phyloP scores from a whole-genome alignment of 2,888 invertebrate genomes.

The Hypsopygia costalis region DNA sequence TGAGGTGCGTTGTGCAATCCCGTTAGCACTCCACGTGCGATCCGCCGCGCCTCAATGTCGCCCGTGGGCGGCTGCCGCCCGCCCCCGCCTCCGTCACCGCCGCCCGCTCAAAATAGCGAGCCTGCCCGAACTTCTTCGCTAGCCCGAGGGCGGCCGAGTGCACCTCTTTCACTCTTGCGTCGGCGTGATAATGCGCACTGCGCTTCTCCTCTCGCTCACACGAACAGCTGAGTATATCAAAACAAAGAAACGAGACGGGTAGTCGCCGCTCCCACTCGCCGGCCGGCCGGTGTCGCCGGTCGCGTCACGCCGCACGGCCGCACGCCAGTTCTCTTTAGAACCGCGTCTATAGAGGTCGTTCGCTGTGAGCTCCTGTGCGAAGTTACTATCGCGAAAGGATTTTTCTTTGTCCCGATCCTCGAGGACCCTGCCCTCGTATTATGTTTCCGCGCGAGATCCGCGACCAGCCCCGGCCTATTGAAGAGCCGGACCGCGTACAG shows the following conservation, averaged over 20 bases:
- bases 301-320: conserved; percentile 35
- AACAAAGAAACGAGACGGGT: conserved; percentile 78
- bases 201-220: conserved; percentile 40
- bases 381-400: conserved; percentile 74
- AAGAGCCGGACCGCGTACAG: conserved; percentile 68
- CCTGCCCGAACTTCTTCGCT: conserved; percentile 45
- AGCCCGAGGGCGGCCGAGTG: conserved; percentile 24
- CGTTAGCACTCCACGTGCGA: conserved; percentile 75
- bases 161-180: conserved; percentile 44
- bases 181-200: conserved; percentile 17
- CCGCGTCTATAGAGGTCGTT: conserved; percentile 69
- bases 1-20: conserved; percentile 74
- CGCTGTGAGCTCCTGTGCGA: conserved; percentile 61
- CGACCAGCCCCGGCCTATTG: conserved; percentile 68
- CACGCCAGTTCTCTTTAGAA: conserved; percentile 75
- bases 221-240: conserved; percentile 81
- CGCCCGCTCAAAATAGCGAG: conserved; percentile 60
- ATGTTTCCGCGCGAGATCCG: conserved; percentile 73
- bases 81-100: conserved; percentile 26
- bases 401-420: conserved; percentile 75
- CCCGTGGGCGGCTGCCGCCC: conserved; percentile 64
- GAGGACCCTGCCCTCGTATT: conserved; percentile 75
- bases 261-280: conserved; percentile 75
- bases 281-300: conserved; percentile 74
- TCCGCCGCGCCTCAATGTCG: conserved; percentile 76